phyloP scores from a whole-genome alignment of 1,140 invertebrate species.

The Drosophila truncata region DNA sequence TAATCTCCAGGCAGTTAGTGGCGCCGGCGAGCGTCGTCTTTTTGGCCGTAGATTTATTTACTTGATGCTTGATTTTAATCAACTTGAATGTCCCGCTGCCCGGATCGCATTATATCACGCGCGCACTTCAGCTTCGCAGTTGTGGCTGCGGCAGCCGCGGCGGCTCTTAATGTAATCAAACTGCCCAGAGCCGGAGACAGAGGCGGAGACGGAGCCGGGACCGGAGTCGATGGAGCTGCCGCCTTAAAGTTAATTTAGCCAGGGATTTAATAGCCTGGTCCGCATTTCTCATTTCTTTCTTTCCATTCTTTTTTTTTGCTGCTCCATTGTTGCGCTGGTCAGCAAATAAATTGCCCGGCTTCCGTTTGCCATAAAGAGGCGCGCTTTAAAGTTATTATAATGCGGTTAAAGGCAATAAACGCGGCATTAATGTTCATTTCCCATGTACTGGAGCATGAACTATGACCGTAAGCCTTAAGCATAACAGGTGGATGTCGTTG shows the following conservation, averaged over 20 bases:
- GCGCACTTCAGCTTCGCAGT: conserved; percentile 26
- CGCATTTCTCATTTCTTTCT: conserved; percentile 78
- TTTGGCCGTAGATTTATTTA: conserved; percentile 74
- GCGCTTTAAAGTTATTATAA: conserved; percentile 82
- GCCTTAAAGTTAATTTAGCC: conserved; percentile 85
- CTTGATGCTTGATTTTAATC: conserved; percentile 84
- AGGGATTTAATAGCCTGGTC: conserved; percentile 78
- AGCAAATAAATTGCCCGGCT: conserved; percentile 77
- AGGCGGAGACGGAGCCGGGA: background rate
- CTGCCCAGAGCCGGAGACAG: conserved; percentile 18
- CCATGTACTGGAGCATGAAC: conserved; percentile 66
- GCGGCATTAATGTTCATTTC: conserved; percentile 71
- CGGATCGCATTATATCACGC: conserved; percentile 75
- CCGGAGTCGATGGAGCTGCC: conserved; percentile 14
- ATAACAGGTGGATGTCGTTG: conserved; percentile 46
- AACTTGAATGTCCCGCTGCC: conserved; percentile 72
- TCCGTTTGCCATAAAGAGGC: conserved; percentile 67
- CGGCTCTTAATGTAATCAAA: conserved; percentile 77
- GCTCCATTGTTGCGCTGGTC: conserved; percentile 65
- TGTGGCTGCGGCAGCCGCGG: conserved; percentile 12
- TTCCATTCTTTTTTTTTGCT: conserved; percentile 19
- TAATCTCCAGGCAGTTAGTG: conserved; percentile 70
- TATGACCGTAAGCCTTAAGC: conserved; percentile 30
- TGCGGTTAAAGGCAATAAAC: conserved; percentile 82
- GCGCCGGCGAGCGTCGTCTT: conserved; percentile 33